Evolutionary conservation across 2,888 invertebrate species (phyloP), one percentile per base, ranked within the genome.

Genomic region (Phytoseiulus persimilis): DNA sequence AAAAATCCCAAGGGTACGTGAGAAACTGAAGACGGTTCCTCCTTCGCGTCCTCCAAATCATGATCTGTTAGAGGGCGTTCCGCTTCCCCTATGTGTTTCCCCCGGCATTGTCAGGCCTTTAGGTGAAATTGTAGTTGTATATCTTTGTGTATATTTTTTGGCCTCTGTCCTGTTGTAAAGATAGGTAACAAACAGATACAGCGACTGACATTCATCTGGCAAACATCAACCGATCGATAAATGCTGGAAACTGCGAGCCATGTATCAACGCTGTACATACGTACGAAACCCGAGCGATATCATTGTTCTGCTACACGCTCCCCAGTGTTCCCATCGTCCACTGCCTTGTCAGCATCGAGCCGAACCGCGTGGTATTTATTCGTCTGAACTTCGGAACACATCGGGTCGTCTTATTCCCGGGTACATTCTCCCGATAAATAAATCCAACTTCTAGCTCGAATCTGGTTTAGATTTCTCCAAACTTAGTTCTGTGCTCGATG

Each of bases 71-170:
- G 65, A 1, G 65, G 1, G 18, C 65, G 65, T 18, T 6, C 23
- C 65, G 23, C 65, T 65, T 65, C 18, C 65, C 5, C 28, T 65
- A 2, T 6, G 18, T 23, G 65, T 65, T 65, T 14, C 18, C 65
- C 65, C 18, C 87, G n/a, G 9, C 28, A 1, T 87, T 45, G 31
- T 87, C 87, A 32, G 28, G 87, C 45, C 39, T 39, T 39, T 39
- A 39, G 39, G 39, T 39, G 39, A 39, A 39, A 87, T 87, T 39
- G 33, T 84, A 32, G 45, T 33, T 87, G 87, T 87, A 87, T 87
- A 87, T 87, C 33, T 87, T 87, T 87, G 32, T 87, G 87, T 87
- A 87, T 87, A 87, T 87, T 87, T 87, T 87, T 87, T 87, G 28
- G 87, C 39, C 87, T 45, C 87, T 33, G 87, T 87, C 87, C 32